Evolutionary conservation across 2,113 vertebrate species (phyloP), one percentile per base, ranked within the genome.

Genomic region (Saccopteryx bilineata): DNA sequence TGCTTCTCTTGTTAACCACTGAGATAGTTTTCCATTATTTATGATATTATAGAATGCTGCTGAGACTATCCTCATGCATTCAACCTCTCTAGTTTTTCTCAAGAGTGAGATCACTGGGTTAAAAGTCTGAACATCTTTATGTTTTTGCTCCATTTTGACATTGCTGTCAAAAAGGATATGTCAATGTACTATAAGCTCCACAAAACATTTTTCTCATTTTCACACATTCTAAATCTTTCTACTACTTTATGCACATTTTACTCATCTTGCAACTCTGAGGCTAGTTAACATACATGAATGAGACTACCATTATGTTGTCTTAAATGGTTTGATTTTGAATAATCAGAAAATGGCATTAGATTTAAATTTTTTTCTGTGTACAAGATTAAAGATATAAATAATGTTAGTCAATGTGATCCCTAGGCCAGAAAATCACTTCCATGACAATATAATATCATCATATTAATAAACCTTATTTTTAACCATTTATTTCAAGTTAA

Each of bases 401-500:
- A 61, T 5, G 10, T 83, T 31, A 28, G 90, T 93, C n/a, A 82
- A 61, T 88, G 82, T 85, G 5, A 88, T 82, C 26, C 60, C 3
- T 54, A 79, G 74, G 60, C 92, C 23, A 86, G 58, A 88, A 82
- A 84, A 81, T 63, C 87, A 85, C 24, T 88, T 85, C 88, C 48
- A 87, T 54, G 5, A 54, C n/a, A 76, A 28, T 54, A 76, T 11
- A 19, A 10, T 52, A 9, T 50, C 75, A 81, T 15, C 21, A 58
- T 79, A 50, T 65, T 76, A 28, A 68, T 75, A 63, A 90, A 60
- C 17, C 65, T 90, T 71, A 46, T 91, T 90, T 90, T 74, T 96
- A 75, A 71, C 2, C 48, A 94, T 68, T 89, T 90, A 66, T 96
- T 90, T 93, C 50, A 92, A 52, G 8, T 78, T 94, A 94, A 94